phyloP scores from a whole-genome alignment of 2,888 invertebrate genomes.

The Idaea dimidiata region DNA sequence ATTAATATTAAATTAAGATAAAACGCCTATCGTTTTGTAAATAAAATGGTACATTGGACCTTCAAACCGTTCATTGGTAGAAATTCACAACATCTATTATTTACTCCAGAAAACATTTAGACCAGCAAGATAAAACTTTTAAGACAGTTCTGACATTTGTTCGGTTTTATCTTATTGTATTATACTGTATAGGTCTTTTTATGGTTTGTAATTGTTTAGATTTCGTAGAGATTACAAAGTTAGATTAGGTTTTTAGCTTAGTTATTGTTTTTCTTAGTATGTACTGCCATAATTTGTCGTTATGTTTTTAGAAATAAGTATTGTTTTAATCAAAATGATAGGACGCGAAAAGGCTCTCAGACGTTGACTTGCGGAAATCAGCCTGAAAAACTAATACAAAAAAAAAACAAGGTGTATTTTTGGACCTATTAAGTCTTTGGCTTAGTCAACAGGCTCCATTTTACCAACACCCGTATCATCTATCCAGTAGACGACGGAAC shows the following conservation, averaged over 20 bases:
- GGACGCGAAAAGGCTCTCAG: too few species aligned
- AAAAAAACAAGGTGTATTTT: too few species aligned
- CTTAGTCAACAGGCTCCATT: too few species aligned
- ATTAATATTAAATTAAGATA: too few species aligned
- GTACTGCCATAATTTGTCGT: not conserved
- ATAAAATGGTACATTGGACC: not conserved
- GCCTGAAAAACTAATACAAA: too few species aligned
- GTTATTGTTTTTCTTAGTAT: not conserved
- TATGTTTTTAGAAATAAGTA: too few species aligned
- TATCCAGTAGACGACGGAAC: too few species aligned
- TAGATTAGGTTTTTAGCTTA: conserved; percentile 1
- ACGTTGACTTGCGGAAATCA: too few species aligned
- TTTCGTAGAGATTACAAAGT: conserved; percentile 6
- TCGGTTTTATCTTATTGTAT: conserved; percentile 7
- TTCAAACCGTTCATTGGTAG: not conserved
- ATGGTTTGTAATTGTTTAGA: conserved; percentile 1
- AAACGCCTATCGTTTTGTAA: too few species aligned
- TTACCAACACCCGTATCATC: too few species aligned
- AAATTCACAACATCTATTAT: not conserved
- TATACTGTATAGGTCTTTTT: conserved; percentile 5
- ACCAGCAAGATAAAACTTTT: not conserved
- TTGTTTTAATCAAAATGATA: too few species aligned
- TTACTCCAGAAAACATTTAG: not conserved
- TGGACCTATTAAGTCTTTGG: too few species aligned
- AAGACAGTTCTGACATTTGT: conserved; percentile 6